Percentiles rank a stretch among this genome's conserved stretches.
These are phyloP conservation scores for Nesogale talazaci DNA, from an alignment of 2,113 vertebrate genomes.

Conservation along the genomic window DNA sequence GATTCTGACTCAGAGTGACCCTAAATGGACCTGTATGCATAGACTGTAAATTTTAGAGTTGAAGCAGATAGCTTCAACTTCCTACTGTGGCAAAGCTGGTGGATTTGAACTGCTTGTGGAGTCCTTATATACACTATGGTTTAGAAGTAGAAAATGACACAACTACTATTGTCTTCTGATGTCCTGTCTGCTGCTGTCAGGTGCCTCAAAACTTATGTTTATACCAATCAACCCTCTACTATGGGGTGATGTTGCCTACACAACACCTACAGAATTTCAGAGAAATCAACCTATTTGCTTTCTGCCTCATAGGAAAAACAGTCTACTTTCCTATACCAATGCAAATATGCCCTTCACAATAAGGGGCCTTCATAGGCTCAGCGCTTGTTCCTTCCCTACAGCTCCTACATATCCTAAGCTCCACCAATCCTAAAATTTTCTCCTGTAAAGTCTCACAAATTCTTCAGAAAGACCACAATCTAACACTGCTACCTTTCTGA, in stretches of 20 bases:
- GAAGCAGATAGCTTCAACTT: too few relatives aligned
- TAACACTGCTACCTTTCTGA: too few relatives aligned
- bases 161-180: fast-evolving
- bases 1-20: too few relatives aligned
- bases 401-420: not conserved
- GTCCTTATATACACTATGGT: fast-evolving
- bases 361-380: not conserved
- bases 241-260: too few relatives aligned
- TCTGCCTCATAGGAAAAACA: fast-evolving
- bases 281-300: fast-evolving
- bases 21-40: too few relatives aligned
- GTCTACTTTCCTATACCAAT: fast-evolving
- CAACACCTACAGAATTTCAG: not conserved
- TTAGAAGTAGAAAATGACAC: not conserved
- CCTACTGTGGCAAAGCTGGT: too few relatives aligned
- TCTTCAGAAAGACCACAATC: not conserved
- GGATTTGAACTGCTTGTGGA: too few relatives aligned
- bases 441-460: too few relatives aligned
- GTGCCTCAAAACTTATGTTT: too few relatives aligned
- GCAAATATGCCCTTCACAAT: not conserved
- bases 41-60: too few relatives aligned
- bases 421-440: too few relatives aligned
- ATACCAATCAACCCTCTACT: not conserved
- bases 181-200: fast-evolving
- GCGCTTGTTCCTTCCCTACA: not conserved